These are phyloP conservation scores for Taurulus bubalis DNA, from an alignment of 2,113 vertebrate genomes.

Conservation along the genomic window DNA sequence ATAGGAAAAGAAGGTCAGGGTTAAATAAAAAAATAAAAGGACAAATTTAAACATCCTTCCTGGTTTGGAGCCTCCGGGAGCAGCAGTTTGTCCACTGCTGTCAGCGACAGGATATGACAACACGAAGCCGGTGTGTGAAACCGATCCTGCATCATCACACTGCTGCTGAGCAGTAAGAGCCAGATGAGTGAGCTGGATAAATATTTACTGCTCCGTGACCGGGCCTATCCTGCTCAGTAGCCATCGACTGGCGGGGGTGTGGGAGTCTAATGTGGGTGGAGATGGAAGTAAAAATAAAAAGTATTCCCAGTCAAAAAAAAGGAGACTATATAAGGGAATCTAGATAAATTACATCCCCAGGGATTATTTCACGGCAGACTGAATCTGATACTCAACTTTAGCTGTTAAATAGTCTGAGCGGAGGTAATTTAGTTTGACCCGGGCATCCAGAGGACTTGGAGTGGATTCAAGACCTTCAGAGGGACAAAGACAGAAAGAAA, in stretches of 20 bases:
- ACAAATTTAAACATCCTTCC: conserved; percentile 51
- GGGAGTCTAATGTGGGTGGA: conserved; percentile 52
- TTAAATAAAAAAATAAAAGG: conserved; percentile 31
- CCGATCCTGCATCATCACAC: conserved; percentile 47
- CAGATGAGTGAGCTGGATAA: conserved; percentile 68
- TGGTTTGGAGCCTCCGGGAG: conserved; percentile 20
- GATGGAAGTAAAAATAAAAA: conserved; percentile 57
- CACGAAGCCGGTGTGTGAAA: conserved; percentile 60
- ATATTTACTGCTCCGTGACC: conserved; percentile 68
- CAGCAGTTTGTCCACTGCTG: conserved; percentile 38
- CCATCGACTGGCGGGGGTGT: conserved; percentile 30
- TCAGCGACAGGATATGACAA: conserved; percentile 68
- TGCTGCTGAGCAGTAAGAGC: conserved; percentile 45
- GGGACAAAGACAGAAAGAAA: conserved; percentile 69
- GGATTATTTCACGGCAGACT: conserved; percentile 41
- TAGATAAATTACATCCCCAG: conserved; percentile 53
- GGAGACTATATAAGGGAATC: conserved; percentile 29
- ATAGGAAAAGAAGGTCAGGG: conserved; percentile 19
- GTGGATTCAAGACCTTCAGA: conserved; percentile 50
- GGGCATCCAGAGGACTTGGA: conserved; percentile 64
- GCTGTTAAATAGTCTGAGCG: conserved; percentile 42
- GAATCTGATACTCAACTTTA: conserved; percentile 48
- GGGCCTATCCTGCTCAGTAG: conserved; percentile 42
- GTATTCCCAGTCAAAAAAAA: conserved; percentile 33
- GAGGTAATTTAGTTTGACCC: conserved; percentile 63